Conservation (phyloP, 2,113 vertebrate genomes). For the Nibea coibor region DNA sequence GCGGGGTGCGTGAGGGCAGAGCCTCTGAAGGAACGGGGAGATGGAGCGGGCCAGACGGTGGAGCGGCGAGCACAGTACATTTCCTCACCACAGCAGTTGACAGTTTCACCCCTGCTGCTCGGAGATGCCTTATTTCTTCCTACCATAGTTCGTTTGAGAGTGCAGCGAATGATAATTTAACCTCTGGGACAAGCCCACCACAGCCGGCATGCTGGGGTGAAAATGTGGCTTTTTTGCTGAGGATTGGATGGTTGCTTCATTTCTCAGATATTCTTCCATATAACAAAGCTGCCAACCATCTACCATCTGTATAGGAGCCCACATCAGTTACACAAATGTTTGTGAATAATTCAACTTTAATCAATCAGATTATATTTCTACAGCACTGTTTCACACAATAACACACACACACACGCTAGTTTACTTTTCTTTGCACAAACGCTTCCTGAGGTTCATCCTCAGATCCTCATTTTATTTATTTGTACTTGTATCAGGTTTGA, state of each 20-base stretch:
- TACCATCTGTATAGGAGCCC: neutral
- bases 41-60: constrained; percentile 54
- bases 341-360: neutral
- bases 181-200: constrained; percentile 17
- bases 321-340: too few species aligned
- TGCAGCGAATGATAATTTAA: constrained; percentile 11
- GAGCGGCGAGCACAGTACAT: constrained; percentile 38
- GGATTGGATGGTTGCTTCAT: neutral
- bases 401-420: too few species aligned
- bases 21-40: constrained; percentile 33
- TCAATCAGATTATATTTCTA: neutral
- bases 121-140: constrained; percentile 36
- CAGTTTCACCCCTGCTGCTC: constrained; percentile 50
- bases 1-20: constrained; percentile 10
- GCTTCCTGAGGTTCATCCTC: too few species aligned
- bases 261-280: neutral
- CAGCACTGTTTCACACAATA: neutral
- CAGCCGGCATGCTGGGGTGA: neutral
- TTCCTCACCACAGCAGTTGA: constrained; percentile 48
- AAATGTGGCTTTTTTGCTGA: neutral
- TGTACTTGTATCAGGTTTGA: too few species aligned
- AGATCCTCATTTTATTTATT: too few species aligned
- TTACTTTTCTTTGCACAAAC: too few species aligned
- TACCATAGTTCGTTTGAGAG: constrained; percentile 4
- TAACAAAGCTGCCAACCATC: neutral